These are phyloP conservation scores for Lampropteryx suffumata DNA, from an alignment of 2,888 invertebrate genomes.

Conservation along the genomic window DNA sequence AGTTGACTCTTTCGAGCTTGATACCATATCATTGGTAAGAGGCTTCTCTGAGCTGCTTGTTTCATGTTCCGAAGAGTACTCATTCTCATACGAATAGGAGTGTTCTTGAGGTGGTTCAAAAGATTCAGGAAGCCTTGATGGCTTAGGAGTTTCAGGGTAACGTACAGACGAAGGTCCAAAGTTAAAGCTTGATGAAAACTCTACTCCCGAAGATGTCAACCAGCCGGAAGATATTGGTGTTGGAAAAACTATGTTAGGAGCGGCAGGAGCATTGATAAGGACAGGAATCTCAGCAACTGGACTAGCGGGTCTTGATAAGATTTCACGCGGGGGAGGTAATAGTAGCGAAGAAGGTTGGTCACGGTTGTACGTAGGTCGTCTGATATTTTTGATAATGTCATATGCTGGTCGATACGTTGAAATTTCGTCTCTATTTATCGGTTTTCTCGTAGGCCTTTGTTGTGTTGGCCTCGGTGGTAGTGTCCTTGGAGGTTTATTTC, in stretches of 20 bases:
- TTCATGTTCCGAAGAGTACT: conserved; percentile 56
- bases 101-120: conserved; percentile 48
- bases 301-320: conserved; percentile 47
- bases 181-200: conserved; percentile 69
- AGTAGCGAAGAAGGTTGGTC: conserved; percentile 70
- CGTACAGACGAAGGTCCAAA: conserved; percentile 65
- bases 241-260: conserved; percentile 67
- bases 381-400: conserved; percentile 64
- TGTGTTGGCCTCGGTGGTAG: conserved; percentile 56
- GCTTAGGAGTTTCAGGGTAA: conserved; percentile 49
- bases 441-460: conserved; percentile 61
- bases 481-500: conserved; percentile 64
- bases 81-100: conserved; percentile 56
- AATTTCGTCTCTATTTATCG: conserved; percentile 62
- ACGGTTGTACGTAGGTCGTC: conserved; percentile 60
- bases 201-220: conserved; percentile 71
- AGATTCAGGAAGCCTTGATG: conserved; percentile 46
- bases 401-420: conserved; percentile 70
- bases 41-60: conserved; percentile 49
- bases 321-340: conserved; percentile 65
- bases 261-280: conserved; percentile 40
- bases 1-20: conserved; percentile 43
- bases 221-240: conserved; percentile 72
- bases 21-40: conserved; percentile 38
- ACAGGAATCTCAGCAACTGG: conserved; percentile 45